Base-by-base conservation (phyloP, 2,113 vertebrate genomes). In the Odocoileus hemionus region DNA sequence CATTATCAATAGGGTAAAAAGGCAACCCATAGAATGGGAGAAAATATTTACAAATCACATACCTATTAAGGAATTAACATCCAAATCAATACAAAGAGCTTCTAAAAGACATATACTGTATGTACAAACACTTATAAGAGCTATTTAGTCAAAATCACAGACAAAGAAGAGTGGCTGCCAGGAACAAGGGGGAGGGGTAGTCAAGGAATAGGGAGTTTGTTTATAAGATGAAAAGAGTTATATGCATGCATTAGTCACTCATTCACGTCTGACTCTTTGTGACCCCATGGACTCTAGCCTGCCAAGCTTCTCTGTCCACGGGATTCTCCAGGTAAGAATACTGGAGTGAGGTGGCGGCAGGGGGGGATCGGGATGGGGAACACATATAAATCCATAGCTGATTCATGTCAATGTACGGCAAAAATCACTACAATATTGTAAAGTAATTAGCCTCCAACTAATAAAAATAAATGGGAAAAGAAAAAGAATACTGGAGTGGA, bases 221-320 rank as follows among this genome's bases (percentile, higher is more conserved):
- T 78, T 23, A 60, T 36, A 52, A 79, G n/a, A 94, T 87, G 45
- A 61, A 76, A 57, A 60, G 84, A 33, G 28, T 50, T 50, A 79
- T 13, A 70, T 12, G n/a, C 10, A 0, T 70, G 19, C 0, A 0
- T 23, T 70, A 70, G 67, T 39, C 0, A 5, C 19, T 70, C 19
- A 70, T 36, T 11, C 4, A 0, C 23, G 67, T 70, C 67, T 70
- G n/a, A 70, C 67, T 70, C 5, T 70, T 39, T 39, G n/a, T 0
- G 2, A 70, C 10, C n/a, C 67, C n/a, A 39, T 39, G 19, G n/a
- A 39, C 67, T 70, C n/a, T 23, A 70, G 19, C n/a, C n/a, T 21
- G 21, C 67, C n/a, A 70, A 70, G n/a, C 5, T 70, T 70, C n/a
- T 70, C n/a, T 70, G n/a, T 70, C n/a, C 67, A 70, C 36, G 0